Evolutionary conservation across 2,797 vertebrate species (phyloP).

Genomic region (Artibeus jamaicensis): DNA sequence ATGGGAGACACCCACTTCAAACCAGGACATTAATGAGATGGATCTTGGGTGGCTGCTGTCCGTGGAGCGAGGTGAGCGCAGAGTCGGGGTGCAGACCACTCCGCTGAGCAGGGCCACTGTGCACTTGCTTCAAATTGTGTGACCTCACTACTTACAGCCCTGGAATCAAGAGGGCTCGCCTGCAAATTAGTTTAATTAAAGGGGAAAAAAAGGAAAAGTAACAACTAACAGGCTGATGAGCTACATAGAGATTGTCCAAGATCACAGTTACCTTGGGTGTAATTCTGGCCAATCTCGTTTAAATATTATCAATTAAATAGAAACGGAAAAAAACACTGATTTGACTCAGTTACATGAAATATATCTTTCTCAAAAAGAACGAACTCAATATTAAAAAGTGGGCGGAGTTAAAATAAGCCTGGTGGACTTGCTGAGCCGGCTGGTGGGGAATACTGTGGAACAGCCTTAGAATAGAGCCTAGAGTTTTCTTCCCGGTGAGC

Average conservation of each 20-base stretch:
- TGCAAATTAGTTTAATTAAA: neutral
- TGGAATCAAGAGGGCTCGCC: neutral
- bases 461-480: neutral
- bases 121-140: neutral
- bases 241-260: neutral
- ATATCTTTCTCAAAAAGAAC: neutral
- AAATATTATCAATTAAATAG: neutral
- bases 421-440: neutral
- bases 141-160: neutral
- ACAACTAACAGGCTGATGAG: neutral
- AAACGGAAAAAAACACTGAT: neutral
- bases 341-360: neutral
- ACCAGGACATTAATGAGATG: neutral
- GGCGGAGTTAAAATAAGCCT: neutral
- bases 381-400: neutral
- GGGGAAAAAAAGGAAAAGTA: neutral
- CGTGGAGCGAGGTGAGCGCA: neutral
- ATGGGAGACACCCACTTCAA: neutral
- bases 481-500: neutral
- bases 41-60: neutral
- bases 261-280: neutral
- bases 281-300: neutral
- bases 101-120: neutral
- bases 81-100: neutral
- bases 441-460: neutral